Percentiles rank a stretch among this genome's conserved stretches.
phyloP scores from a whole-genome alignment of 2,888 invertebrate species.

The Tetrapedia diversipes region DNA sequence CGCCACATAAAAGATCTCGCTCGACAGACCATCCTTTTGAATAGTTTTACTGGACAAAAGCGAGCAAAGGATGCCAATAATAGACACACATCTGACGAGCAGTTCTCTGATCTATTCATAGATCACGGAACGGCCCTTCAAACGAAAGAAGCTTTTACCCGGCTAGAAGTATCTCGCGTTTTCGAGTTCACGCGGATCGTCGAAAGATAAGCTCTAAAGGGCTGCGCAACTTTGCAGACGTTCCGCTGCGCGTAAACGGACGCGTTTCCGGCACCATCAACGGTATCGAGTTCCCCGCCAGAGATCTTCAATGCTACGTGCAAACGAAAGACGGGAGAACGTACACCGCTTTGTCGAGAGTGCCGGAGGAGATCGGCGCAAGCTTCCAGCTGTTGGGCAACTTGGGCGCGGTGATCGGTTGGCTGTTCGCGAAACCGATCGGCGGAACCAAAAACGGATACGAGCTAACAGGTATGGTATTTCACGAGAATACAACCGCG shows the following conservation, averaged over 20 bases:
- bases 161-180: not conserved
- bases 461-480: slow-evolving; percentile 88
- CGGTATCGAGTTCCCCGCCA: slow-evolving; percentile 88
- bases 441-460: slow-evolving; percentile 94
- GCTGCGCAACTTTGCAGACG: slow-evolving; percentile 84
- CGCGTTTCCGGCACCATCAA: slow-evolving; percentile 94
- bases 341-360: slow-evolving; percentile 94
- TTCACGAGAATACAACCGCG: no score
- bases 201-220: not conserved
- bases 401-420: slow-evolving; percentile 93
- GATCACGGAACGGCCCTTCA: slow-evolving; percentile 69
- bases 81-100: no score
- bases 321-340: slow-evolving; percentile 93
- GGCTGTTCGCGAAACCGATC: slow-evolving; percentile 94
- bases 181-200: not conserved
- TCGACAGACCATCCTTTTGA: slow-evolving; percentile 15
- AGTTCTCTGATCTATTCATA: slow-evolving; percentile 79
- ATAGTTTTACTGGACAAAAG: no score
- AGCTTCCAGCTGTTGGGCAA: slow-evolving; percentile 93
- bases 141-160: not conserved
- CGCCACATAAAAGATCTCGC: slow-evolving; percentile 25
- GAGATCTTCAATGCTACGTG: slow-evolving; percentile 96
- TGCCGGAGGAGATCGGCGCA: slow-evolving; percentile 89
- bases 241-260: slow-evolving; percentile 94
- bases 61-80: slow-evolving; percentile 30